Conservation (phyloP, 2,888 invertebrate species). For the Ctenicera cuprea region DNA sequence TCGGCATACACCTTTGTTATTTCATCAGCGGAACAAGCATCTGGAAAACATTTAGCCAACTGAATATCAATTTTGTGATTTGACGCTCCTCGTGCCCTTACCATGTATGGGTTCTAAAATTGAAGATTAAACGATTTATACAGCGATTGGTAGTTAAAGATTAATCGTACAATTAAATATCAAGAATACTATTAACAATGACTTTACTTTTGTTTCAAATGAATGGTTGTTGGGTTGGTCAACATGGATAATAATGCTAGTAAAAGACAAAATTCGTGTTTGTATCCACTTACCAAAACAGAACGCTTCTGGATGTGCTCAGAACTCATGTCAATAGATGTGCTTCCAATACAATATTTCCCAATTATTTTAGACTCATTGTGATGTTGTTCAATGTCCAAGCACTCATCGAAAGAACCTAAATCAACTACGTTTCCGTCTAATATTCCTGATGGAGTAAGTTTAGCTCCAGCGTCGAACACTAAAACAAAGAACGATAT, state of each 20-base stretch:
- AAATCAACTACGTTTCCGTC: slow-evolving; percentile 43
- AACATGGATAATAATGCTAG: too few relatives aligned
- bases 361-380: slow-evolving; percentile 19
- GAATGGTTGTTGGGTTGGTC: too few relatives aligned
- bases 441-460: slow-evolving; percentile 37
- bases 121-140: too few relatives aligned
- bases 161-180: too few relatives aligned
- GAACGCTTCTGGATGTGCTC: background rate
- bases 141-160: too few relatives aligned
- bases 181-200: too few relatives aligned
- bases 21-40: background rate
- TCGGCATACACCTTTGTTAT: background rate
- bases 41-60: slow-evolving; percentile 14
- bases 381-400: slow-evolving; percentile 20
- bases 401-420: slow-evolving; percentile 46
- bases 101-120: background rate
- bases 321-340: background rate
- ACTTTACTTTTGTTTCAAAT: too few relatives aligned
- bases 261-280: too few relatives aligned
- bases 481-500: slow-evolving; percentile 38
- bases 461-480: slow-evolving; percentile 45
- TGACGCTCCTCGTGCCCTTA: background rate
- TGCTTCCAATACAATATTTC: slow-evolving; percentile 45
- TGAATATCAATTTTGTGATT: background rate
- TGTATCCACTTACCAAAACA: background rate